Base-by-base conservation (phyloP, 1,140 invertebrate species). In the Aphelenchoides avenae region DNA sequence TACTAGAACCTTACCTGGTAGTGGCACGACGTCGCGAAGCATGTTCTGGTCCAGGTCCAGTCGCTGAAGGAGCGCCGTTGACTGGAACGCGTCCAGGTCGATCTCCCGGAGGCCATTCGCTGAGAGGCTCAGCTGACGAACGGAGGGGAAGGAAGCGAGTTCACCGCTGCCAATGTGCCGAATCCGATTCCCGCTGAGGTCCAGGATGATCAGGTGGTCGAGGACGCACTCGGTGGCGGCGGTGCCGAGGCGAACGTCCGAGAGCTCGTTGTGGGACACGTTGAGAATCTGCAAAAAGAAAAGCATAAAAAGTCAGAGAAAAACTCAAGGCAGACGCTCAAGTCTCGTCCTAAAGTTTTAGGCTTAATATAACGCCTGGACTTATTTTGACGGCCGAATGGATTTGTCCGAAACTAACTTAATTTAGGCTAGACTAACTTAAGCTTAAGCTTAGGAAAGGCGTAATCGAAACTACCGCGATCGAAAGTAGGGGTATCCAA, bases 261-360 rank as follows among this genome's bases (percentile, higher is more conserved):
- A 27, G 4, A 70, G 29, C 4, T 39, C 26, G 33, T 71, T 71
- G 24, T 39, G 34, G 1, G 68, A 71, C 2, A 62, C 26, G 31
- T 65, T 62, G 2, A 70, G 41, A 13, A 70, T 57, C 67, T 69
- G n/a, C n/a, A n/a, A n/a, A n/a, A n/a, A n/a, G n/a, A n/a, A n/a
- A n/a, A n/a, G n/a, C n/a, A n/a, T n/a, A n/a, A n/a, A n/a, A n/a
- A n/a, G n/a, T n/a, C n/a, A n/a, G n/a, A n/a, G n/a, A n/a, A n/a
- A n/a, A n/a, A n/a, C n/a, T n/a, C n/a, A n/a, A n/a, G n/a, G n/a
- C n/a, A n/a, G n/a, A n/a, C n/a, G n/a, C n/a, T n/a, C n/a, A n/a
- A n/a, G n/a, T n/a, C n/a, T n/a, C n/a, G n/a, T n/a, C n/a, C n/a
- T n/a, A n/a, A n/a, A n/a, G n/a, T n/a, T n/a, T n/a, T n/a, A n/a